These are phyloP conservation scores for Lamproptera curius DNA, from an alignment of 2,888 invertebrate genomes.

Conservation along the genomic window DNA sequence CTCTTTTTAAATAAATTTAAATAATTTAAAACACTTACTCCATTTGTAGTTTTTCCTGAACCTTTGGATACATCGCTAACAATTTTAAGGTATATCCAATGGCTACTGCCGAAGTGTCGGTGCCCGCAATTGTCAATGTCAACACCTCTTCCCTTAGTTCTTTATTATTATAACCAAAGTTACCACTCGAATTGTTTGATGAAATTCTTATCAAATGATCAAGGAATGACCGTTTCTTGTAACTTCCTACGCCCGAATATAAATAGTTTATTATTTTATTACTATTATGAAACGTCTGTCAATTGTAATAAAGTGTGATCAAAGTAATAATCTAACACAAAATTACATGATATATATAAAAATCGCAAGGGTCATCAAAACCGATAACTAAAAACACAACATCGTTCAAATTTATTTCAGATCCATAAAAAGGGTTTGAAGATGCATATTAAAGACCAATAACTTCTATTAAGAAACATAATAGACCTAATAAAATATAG, in stretches of 20 bases:
- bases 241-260: constrained; percentile 44
- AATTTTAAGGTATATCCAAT: constrained; percentile 62
- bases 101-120: constrained; percentile 69
- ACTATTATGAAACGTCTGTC: constrained; percentile 35
- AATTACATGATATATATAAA: no score
- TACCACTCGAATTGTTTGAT: constrained; percentile 65
- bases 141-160: constrained; percentile 78
- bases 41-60: constrained; percentile 61
- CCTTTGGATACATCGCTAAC: constrained; percentile 61
- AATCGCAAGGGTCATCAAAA: no score
- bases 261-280: background rate
- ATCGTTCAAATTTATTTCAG: no score
- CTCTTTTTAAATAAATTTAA: no score
- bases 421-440: background rate
- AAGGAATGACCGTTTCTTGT: constrained; percentile 70
- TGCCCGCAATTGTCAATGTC: constrained; percentile 76
- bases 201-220: constrained; percentile 67
- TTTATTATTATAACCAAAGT: constrained; percentile 66
- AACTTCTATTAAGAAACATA: background rate
- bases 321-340: no score
- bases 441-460: background rate
- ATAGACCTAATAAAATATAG: background rate
- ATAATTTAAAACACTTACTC: no score
- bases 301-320: no score
- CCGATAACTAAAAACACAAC: no score